Evolutionary conservation across 2,888 invertebrate species (phyloP).

Genomic region (Phanerotoma sp.): DNA sequence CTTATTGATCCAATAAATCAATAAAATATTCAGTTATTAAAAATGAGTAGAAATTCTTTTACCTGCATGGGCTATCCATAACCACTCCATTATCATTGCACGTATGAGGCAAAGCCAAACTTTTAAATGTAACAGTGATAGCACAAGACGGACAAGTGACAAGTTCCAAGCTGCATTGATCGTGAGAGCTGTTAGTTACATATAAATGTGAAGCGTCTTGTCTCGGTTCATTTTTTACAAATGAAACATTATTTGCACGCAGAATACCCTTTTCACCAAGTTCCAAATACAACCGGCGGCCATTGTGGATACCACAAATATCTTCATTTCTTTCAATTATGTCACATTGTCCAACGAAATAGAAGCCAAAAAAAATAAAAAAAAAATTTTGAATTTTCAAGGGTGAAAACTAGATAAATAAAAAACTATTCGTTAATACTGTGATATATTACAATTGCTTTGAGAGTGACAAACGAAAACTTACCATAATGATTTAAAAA

Average conservation of each 20-base stretch:
- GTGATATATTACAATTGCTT: too few relatives aligned
- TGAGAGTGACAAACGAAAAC: slow-evolving; percentile 30
- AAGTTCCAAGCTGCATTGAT: slow-evolving; percentile 67
- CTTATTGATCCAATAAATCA: too few relatives aligned
- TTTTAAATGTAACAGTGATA: slow-evolving; percentile 61
- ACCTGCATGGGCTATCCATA: slow-evolving; percentile 58
- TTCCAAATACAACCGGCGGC: slow-evolving; percentile 54
- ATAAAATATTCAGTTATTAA: too few relatives aligned
- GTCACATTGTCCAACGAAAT: slow-evolving; percentile 34
- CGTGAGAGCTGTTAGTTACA: slow-evolving; percentile 52
- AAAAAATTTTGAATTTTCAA: not conserved
- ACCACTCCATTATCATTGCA: slow-evolving; percentile 51
- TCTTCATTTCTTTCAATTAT: slow-evolving; percentile 51
- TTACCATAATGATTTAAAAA: slow-evolving; percentile 45
- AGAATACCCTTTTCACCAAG: slow-evolving; percentile 53
- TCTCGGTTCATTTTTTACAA: slow-evolving; percentile 42
- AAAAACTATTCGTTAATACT: not conserved
- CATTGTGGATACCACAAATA: slow-evolving; percentile 55
- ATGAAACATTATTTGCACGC: slow-evolving; percentile 52
- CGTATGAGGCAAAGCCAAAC: slow-evolving; percentile 54
- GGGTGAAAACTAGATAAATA: slow-evolving; percentile 3
- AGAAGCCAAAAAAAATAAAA: slow-evolving; percentile 17
- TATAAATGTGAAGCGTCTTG: slow-evolving; percentile 36
- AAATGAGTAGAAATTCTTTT: slow-evolving; percentile 3
- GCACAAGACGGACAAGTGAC: slow-evolving; percentile 73